Evolutionary conservation across 2,888 invertebrate species (phyloP), one percentile per base, ranked within the genome.

Genomic region (Synanthedon vespiformis): DNA sequence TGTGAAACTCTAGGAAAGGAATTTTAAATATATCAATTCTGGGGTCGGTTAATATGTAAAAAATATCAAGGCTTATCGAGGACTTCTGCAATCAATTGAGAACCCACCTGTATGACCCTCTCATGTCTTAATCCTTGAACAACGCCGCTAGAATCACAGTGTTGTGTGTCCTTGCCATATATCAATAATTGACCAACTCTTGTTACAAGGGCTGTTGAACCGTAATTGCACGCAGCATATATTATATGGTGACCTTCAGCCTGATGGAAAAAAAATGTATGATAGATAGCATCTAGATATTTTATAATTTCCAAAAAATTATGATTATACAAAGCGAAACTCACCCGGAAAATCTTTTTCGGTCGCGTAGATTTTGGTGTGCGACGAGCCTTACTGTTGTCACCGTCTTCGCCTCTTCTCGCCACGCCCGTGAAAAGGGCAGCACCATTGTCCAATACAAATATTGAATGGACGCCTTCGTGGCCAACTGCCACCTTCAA

Each of bases 91-190:
- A 6, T 10, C 10, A 10, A 10, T 34, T 34, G 6, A 34, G 34
- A 10, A 48, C 48, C 14, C 54, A 90, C 90, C 70, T 90, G 90
- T 52, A 90, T 89, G 14, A 95, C 88, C 58, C 89, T 89, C 57
- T 94, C 91, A 51, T 94, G 92, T 55, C 92, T 90, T 53, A 96
- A 80, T 52, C 94, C 95, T 2, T 89, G 89, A 2, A 96, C 93
- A 52, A 92, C 84, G n/a, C 94, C 94, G 69, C 68, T 74, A 1
- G 91, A 85, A 80, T 96, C 95, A 63, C 94, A 93, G 71, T 96
- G 94, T 5, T 93, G 91, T 11, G 93, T 94, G 77, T 98, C 98
- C 75, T 98, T 98, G 48, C 98, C 98, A 77, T 95, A 98, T 93
- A 99, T 95, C 53, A 95, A 91, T 44, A 98, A 85, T 65, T 94